Percentiles rank a stretch among this genome's conserved stretches.
These are phyloP conservation scores for Carposina sasakii DNA, from an alignment of 1,140 invertebrate genomes.

Conservation along the genomic window DNA sequence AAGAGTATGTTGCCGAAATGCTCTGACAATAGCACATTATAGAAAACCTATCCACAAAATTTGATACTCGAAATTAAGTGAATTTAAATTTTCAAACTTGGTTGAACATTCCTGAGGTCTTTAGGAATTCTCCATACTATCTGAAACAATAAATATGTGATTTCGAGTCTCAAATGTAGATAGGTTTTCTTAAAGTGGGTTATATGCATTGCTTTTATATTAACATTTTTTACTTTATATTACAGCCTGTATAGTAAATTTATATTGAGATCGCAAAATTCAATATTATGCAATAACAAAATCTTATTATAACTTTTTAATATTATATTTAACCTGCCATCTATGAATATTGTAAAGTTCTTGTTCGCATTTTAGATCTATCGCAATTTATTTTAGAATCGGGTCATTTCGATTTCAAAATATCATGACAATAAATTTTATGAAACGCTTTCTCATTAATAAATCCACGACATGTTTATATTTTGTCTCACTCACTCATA, in stretches of 20 bases:
- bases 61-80: no score
- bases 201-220: no score
- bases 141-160: no score
- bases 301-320: background rate
- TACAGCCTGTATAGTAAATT: background rate
- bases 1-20: no score
- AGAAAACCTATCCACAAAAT: no score
- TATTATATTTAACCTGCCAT: conserved; percentile 2
- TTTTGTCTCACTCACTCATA: conserved; percentile 16
- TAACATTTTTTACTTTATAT: background rate
- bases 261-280: background rate
- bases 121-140: no score
- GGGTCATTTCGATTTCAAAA: conserved; percentile 30
- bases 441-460: conserved; percentile 52
- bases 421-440: conserved; percentile 66
- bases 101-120: no score
- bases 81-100: no score
- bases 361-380: background rate
- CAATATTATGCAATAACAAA: background rate
- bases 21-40: no score
- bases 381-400: conserved; percentile 16
- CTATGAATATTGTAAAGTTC: background rate
- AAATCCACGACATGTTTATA: conserved; percentile 16
- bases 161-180: no score
- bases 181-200: no score